A percentile compares a stretch with the other conserved stretches of the same genome.
phyloP scores from a whole-genome alignment of 1,140 invertebrate genomes.

The Trichogramma pretiosum region DNA sequence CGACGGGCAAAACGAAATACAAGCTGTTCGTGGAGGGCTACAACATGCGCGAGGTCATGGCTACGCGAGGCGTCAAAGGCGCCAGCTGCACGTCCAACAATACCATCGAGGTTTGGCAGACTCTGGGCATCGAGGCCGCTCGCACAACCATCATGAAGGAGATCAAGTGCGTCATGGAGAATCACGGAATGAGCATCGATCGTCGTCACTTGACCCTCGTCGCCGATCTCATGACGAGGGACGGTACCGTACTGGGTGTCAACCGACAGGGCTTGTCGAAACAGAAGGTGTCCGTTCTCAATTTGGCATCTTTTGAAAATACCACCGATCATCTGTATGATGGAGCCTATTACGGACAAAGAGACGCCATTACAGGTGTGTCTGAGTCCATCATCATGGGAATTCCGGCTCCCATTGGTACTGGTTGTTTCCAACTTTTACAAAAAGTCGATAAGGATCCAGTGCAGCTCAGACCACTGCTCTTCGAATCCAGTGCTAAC shows the following conservation, averaged over 20 bases:
- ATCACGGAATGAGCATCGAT: slow-evolving; percentile 97
- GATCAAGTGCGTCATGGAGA: slow-evolving; percentile 94
- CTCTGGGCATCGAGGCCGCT: slow-evolving; percentile 92
- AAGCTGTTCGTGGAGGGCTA: slow-evolving; percentile 95
- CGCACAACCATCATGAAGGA: slow-evolving; percentile 92
- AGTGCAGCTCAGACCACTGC: slow-evolving; percentile 23
- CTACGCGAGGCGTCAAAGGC: slow-evolving; percentile 77
- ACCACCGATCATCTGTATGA: slow-evolving; percentile 98
- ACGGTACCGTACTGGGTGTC: slow-evolving; percentile 94
- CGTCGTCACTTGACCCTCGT: slow-evolving; percentile 92
- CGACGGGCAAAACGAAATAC: slow-evolving; percentile 56
- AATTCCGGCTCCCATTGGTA: slow-evolving; percentile 88
- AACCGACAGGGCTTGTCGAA: slow-evolving; percentile 91
- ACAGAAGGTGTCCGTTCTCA: slow-evolving; percentile 98
- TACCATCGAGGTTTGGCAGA: slow-evolving; percentile 79
- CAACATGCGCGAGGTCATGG: slow-evolving; percentile 88
- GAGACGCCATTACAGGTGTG: slow-evolving; percentile 88
- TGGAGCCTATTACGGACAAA: slow-evolving; percentile 96
- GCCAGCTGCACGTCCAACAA: slow-evolving; percentile 81
- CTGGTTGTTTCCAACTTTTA: slow-evolving; percentile 87
- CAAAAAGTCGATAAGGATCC: slow-evolving; percentile 50
- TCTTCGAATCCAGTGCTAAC: slow-evolving; percentile 42
- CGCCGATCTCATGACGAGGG: slow-evolving; percentile 94
- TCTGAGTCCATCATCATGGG: slow-evolving; percentile 98
- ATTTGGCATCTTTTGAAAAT: slow-evolving; percentile 99